Conservation (phyloP, 23 tunicate genomes). For the Corella eumyota region DNA sequence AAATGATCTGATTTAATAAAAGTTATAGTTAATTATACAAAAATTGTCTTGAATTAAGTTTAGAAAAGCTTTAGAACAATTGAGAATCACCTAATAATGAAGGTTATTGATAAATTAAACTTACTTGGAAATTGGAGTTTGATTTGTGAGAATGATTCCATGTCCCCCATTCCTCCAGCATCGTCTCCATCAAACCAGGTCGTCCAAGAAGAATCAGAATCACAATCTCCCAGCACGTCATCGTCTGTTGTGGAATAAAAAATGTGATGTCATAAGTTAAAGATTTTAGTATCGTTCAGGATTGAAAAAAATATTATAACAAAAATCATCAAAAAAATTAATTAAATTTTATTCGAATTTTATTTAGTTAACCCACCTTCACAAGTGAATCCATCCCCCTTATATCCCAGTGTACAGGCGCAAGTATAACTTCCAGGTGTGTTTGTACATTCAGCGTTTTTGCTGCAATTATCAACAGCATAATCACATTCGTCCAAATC, state of each 20-base stretch:
- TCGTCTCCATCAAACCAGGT: conserved; percentile 15
- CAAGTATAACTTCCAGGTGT: conserved; percentile 20
- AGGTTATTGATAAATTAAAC: background rate
- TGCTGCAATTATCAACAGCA: conserved; percentile 11
- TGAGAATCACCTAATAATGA: background rate
- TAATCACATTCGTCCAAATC: conserved; percentile 35
- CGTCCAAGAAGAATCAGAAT: conserved; percentile 22
- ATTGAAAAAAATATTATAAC: too few relatives aligned
- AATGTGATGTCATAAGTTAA: too few relatives aligned
- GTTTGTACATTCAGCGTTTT: conserved; percentile 28
- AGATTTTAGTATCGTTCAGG: too few relatives aligned
- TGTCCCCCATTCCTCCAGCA: conserved; percentile 9
- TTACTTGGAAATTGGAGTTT: conserved; percentile 8
- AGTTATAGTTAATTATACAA: background rate
- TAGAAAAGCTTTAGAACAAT: background rate
- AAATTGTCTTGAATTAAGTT: background rate
- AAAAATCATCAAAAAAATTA: too few relatives aligned
- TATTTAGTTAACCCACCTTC: conserved; percentile 14
- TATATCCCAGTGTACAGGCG: conserved; percentile 17
- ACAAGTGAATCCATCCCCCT: conserved; percentile 19
- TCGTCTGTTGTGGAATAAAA: background rate
- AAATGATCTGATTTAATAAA: background rate
- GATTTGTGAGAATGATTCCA: conserved; percentile 6
- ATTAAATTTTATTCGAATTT: too few relatives aligned
- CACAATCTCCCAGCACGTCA: conserved; percentile 10